Base-by-base conservation (phyloP, 37 sponge, comb jelly and placozoan species). In the Bolinopsis microptera region DNA sequence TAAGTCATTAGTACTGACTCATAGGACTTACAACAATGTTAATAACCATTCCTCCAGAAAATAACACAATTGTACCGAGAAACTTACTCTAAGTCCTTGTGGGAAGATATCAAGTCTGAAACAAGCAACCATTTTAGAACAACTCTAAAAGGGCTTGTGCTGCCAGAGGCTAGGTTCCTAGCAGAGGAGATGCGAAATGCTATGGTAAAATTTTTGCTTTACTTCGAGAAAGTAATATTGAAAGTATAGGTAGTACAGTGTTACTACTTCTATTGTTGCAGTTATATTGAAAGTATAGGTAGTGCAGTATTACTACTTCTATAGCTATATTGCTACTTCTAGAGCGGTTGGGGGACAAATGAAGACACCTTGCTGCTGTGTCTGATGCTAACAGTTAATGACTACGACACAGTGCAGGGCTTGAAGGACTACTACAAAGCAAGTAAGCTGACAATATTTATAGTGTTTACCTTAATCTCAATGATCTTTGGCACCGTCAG, bases 331-430 rank as follows among this genome's bases (percentile, higher is more conserved):
- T 22, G 68, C 13, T 21, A 67, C 21, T 13, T 67, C 68, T 67
- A 86, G 90, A 8, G 36, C 0, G 90, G 90, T 0, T 86, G 90
- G 90, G 90, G 90, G 13, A 86, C 90, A 24, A 39, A 86, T 26
- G 90, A 86, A 41, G 90, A 86, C 36, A 34, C 32, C 28, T 25
- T 86, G 61, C 24, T 86, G 0, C 41, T 41, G 2, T 86, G 90
- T 23, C 61, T 86, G 31, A 86, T 86, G 90, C 90, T 86, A 13
- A 34, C 35, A 16, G 48, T 86, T 48, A 39, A 41, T 18, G 90
- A 86, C 28, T 48, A 39, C 61, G 0, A 1, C 41, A 72, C 75
- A n/a, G 75, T 72, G n/a, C 26, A 28, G 31, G 75, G 75, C 3
- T 5, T 72, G 31, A 72, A 72, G 31, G 26, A n/a, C 31, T 72